Percentiles rank a stretch among this genome's conserved stretches.
Evolutionary conservation across 2,797 vertebrate species (phyloP).

Genomic region (Myiothlypis chrysogaster): DNA sequence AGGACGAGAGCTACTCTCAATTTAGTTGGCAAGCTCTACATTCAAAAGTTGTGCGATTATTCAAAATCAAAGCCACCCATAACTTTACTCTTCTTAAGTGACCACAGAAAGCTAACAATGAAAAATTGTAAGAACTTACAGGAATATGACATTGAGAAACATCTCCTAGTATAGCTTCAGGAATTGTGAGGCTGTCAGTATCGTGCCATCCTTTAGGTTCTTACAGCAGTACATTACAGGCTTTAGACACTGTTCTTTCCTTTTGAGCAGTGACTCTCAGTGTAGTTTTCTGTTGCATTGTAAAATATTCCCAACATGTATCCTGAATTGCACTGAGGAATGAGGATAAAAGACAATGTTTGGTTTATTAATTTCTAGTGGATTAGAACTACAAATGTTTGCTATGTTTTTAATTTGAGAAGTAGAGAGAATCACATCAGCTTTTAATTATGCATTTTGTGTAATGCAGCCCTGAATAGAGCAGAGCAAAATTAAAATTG

Average conservation of each 20-base stretch:
- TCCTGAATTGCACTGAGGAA: constrained; percentile 69
- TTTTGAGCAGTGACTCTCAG: constrained; percentile 23
- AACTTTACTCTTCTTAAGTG: background rate
- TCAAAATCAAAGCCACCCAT: background rate
- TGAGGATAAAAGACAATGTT: constrained; percentile 76
- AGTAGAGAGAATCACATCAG: constrained; percentile 76
- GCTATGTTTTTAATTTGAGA: constrained; percentile 83
- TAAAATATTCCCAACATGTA: constrained; percentile 70
- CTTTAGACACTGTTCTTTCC: constrained; percentile 24
- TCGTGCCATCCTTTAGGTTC: constrained; percentile 13
- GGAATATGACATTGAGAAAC: constrained; percentile 22
- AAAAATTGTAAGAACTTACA: constrained; percentile 49
- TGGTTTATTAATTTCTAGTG: constrained; percentile 84
- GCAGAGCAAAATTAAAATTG: constrained; percentile 83
- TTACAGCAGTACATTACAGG: background rate
- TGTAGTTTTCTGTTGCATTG: constrained; percentile 40
- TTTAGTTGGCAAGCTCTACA: background rate
- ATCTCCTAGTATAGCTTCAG: background rate
- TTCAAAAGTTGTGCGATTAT: background rate
- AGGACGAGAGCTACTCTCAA: background rate
- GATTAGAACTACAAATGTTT: constrained; percentile 82
- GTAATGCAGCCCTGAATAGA: constrained; percentile 77
- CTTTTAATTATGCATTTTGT: constrained; percentile 85
- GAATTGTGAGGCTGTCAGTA: constrained; percentile 8
- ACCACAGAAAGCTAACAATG: constrained; percentile 37